Base-by-base conservation (phyloP, 2,797 vertebrate genomes). In the Etheostoma nigrum region DNA sequence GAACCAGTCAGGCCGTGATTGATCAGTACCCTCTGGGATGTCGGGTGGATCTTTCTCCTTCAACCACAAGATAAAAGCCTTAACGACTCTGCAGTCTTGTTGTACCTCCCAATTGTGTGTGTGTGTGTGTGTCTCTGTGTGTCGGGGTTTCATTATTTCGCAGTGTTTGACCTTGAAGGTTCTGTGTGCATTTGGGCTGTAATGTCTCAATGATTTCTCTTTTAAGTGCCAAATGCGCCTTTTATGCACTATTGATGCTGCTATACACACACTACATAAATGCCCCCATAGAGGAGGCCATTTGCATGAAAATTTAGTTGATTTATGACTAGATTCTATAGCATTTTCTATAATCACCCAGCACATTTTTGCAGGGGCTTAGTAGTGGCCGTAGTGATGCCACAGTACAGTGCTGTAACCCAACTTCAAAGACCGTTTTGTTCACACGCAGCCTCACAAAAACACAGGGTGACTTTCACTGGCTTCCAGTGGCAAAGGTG, bases 1-100 rank as follows among this genome's bases (percentile, higher is more conserved):
- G 96, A 97, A 95, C 94, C 95, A 98, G 96, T 97, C 97, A 97
- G 94, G 93, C 94, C 83, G 93, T 98, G 97, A 98, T 97, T 97
- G 96, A 99, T 98, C 97, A 96, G 96, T 95, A 95, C 96, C 97
- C 96, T 93, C 94, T 97, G 96, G 96, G 95, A 89, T 93, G 95
- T 95, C 92, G 89, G 91, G 89, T 94, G 94, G 95, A 96, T 96
- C 92, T 95, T 87, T 91, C 90, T 95, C 95, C 94, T 95, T 94
- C 94, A 95, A 94, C 86, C 89, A 90, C 79, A 88, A 94, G 93
- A 95, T 95, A 94, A 95, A 95, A 95, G 92, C 92, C 91, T 90
- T 93, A 94, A 95, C 89, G 91, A 94, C 91, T 94, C 88, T 83
- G 86, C 85, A 62, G 91, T 88, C 92, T 93, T 92, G 90, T 88